These are phyloP conservation scores for Agriopis aurantiaria DNA, from an alignment of 2,888 invertebrate genomes.

Conservation along the genomic window DNA sequence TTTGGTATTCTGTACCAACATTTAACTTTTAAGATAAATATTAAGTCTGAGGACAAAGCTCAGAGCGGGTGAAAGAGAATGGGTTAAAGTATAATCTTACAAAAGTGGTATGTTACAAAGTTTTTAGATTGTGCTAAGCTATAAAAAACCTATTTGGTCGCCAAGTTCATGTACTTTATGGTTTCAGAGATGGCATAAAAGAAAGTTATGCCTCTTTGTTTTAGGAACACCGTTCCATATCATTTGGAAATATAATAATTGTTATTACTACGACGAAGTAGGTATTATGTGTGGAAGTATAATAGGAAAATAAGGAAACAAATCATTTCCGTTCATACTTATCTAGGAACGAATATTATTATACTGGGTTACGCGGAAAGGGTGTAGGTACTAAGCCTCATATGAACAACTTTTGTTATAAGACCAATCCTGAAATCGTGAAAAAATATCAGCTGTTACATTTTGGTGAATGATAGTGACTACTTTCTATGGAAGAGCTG, in stretches of 20 bases:
- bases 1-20: neutral
- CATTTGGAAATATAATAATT: conserved; percentile 26
- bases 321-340: neutral
- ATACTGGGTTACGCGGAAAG: no score
- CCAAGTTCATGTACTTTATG: conserved; percentile 28
- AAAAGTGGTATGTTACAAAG: conserved; percentile 18
- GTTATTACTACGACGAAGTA: conserved; percentile 13
- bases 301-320: conserved; percentile 19
- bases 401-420: no score
- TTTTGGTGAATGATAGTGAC: no score
- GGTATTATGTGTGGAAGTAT: conserved; percentile 17
- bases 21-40: conserved; percentile 14
- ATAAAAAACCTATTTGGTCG: conserved; percentile 25
- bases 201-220: conserved; percentile 34
- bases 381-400: no score
- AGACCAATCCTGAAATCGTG: no score
- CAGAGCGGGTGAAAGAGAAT: conserved; percentile 22
- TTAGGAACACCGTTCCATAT: conserved; percentile 24
- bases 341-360: neutral
- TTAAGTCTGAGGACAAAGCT: conserved; percentile 9
- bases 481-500: no score
- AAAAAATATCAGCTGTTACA: no score
- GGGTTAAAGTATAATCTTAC: conserved; percentile 14
- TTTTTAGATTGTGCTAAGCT: conserved; percentile 34
- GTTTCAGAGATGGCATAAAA: conserved; percentile 30